phyloP scores from a whole-genome alignment of 2,797 vertebrate species.

The Etheostoma perlongum region DNA sequence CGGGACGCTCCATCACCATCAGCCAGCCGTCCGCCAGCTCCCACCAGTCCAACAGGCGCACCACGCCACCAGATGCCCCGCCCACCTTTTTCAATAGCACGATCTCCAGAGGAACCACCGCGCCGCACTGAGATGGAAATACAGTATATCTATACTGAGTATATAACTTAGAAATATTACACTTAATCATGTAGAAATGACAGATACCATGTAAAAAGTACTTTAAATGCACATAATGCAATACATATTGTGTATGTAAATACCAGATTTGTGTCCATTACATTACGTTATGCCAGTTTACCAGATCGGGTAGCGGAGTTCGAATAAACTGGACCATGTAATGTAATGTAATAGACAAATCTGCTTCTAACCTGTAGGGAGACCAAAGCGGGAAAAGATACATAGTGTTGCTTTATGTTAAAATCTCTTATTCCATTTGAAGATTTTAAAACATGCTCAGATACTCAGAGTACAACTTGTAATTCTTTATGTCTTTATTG shows the following conservation, averaged over 20 bases:
- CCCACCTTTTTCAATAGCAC: conserved; percentile 93
- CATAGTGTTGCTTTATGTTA: neutral
- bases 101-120: conserved; percentile 92
- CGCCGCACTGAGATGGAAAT: conserved; percentile 65
- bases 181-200: too few relatives aligned
- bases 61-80: conserved; percentile 89
- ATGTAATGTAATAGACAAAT: too few relatives aligned
- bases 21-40: conserved; percentile 91
- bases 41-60: conserved; percentile 93
- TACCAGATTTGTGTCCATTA: too few relatives aligned
- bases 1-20: conserved; percentile 92
- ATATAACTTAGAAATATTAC: too few relatives aligned
- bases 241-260: neutral
- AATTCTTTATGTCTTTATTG: neutral
- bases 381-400: too few relatives aligned
- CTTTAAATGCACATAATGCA: neutral
- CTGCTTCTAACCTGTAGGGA: too few relatives aligned
- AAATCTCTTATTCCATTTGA: neutral
- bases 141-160: too few relatives aligned
- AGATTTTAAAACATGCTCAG: neutral
- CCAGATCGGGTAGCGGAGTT: too few relatives aligned
- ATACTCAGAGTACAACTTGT: neutral
- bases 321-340: too few relatives aligned
- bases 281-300: too few relatives aligned
- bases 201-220: neutral